phyloP scores from a whole-genome alignment of 2,888 invertebrate species.

The Prenolepis imparis region DNA sequence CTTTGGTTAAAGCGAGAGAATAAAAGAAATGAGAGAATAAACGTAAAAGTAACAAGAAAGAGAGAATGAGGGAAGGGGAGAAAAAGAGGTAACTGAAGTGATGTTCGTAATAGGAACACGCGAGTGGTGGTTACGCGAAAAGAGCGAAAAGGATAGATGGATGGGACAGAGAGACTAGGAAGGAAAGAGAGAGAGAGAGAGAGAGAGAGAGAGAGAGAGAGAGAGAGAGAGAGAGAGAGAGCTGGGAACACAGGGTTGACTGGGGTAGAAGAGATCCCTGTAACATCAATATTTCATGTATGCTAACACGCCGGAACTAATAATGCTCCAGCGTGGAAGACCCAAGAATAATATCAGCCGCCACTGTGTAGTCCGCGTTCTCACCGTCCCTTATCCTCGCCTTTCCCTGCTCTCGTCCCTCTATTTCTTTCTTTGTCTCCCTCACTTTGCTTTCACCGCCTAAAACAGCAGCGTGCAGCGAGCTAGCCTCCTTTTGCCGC shows the following conservation, averaged over 20 bases:
- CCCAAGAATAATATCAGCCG: slow-evolving; percentile 85
- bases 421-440: slow-evolving; percentile 49
- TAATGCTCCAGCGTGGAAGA: slow-evolving; percentile 85
- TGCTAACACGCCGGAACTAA: slow-evolving; percentile 86
- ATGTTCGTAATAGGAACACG: slow-evolving; percentile 38
- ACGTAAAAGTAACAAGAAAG: slow-evolving; percentile 18
- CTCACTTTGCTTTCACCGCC: slow-evolving; percentile 57
- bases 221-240: slow-evolving; percentile 5
- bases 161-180: slow-evolving; percentile 12
- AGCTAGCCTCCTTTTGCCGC: slow-evolving; percentile 59
- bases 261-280: slow-evolving; percentile 70
- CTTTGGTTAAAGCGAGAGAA: background rate
- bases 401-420: slow-evolving; percentile 45
- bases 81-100: slow-evolving; percentile 35
- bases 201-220: slow-evolving; percentile 6
- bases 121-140: slow-evolving; percentile 43
- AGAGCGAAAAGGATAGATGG: slow-evolving; percentile 51
- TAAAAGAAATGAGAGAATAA: slow-evolving; percentile 24
- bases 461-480: slow-evolving; percentile 53
- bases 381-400: slow-evolving; percentile 47
- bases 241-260: slow-evolving; percentile 43
- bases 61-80: background rate
- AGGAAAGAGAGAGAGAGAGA: background rate
- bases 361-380: slow-evolving; percentile 70
- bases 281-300: slow-evolving; percentile 86